Conservation (phyloP, 2,113 vertebrate genomes). For the Ursus arctos region DNA sequence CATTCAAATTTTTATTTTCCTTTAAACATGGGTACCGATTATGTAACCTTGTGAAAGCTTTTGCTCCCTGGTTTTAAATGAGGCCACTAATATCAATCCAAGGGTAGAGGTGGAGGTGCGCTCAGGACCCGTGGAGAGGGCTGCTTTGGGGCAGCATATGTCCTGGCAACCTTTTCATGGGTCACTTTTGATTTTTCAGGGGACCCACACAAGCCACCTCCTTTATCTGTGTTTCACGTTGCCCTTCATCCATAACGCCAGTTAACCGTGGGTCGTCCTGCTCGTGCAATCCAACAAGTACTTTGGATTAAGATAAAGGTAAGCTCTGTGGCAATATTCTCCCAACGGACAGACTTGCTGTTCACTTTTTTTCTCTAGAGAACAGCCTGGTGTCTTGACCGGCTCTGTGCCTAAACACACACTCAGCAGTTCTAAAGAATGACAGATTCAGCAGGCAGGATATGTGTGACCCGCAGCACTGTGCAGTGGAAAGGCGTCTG, state of each 20-base stretch:
- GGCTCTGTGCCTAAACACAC: not conserved
- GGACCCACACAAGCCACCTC: not conserved
- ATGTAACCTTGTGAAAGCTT: not conserved
- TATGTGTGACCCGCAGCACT: not conserved
- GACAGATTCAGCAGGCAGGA: not conserved
- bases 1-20: slow-evolving; percentile 29
- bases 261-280: not conserved
- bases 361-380: not conserved
- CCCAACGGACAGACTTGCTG: not conserved
- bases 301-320: not conserved
- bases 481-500: not conserved
- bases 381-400: not conserved
- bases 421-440: not conserved
- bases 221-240: not conserved
- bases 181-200: not conserved
- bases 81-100: not conserved
- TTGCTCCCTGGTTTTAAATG: not conserved
- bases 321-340: not conserved
- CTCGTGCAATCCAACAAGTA: not conserved
- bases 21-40: not conserved
- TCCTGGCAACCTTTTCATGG: not conserved
- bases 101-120: accelerated
- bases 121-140: accelerated
- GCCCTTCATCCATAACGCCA: not conserved
- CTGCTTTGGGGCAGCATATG: not conserved